Evolutionary conservation across 2,888 invertebrate genomes (phyloP).

Genomic region (Hypena proboscidalis): DNA sequence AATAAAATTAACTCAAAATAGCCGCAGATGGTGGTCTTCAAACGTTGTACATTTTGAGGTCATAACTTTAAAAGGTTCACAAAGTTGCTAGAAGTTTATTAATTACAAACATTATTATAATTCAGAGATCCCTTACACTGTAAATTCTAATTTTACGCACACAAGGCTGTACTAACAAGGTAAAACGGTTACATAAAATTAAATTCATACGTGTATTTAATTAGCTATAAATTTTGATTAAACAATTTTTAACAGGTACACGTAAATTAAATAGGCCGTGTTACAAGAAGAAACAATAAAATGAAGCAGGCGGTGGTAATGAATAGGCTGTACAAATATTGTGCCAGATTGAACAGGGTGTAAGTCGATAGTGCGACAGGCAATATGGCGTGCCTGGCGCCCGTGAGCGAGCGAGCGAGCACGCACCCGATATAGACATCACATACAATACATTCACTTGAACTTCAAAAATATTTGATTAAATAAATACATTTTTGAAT

Average conservation of each 20-base stretch:
- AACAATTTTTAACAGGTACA: slow-evolving; percentile 66
- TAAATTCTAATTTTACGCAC: slow-evolving; percentile 27
- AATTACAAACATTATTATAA: not conserved
- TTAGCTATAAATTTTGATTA: slow-evolving; percentile 56
- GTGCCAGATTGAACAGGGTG: slow-evolving; percentile 80
- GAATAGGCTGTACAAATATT: slow-evolving; percentile 82
- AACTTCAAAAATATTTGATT: slow-evolving; percentile 56
- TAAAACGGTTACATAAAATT: slow-evolving; percentile 43
- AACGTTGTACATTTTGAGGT: too few relatives aligned
- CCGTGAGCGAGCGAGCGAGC: slow-evolving; percentile 48
- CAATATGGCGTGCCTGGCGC: slow-evolving; percentile 70
- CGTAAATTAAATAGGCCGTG: slow-evolving; percentile 52
- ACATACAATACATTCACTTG: slow-evolving; percentile 58
- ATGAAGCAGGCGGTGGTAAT: slow-evolving; percentile 72
- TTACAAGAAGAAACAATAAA: slow-evolving; percentile 75
- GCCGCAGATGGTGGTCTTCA: too few relatives aligned
- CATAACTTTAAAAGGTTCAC: too few relatives aligned
- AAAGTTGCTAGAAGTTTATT: not conserved
- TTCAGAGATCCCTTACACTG: slow-evolving; percentile 12
- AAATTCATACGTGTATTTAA: slow-evolving; percentile 46
- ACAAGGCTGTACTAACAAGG: slow-evolving; percentile 31
- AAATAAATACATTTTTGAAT: slow-evolving; percentile 44
- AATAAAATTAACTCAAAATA: not conserved
- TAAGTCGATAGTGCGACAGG: slow-evolving; percentile 80
- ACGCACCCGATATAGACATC: slow-evolving; percentile 74